Evolutionary conservation across 2,113 vertebrate species (phyloP), one percentile per base, ranked within the genome.

Genomic region (Pollachius pollachius): DNA sequence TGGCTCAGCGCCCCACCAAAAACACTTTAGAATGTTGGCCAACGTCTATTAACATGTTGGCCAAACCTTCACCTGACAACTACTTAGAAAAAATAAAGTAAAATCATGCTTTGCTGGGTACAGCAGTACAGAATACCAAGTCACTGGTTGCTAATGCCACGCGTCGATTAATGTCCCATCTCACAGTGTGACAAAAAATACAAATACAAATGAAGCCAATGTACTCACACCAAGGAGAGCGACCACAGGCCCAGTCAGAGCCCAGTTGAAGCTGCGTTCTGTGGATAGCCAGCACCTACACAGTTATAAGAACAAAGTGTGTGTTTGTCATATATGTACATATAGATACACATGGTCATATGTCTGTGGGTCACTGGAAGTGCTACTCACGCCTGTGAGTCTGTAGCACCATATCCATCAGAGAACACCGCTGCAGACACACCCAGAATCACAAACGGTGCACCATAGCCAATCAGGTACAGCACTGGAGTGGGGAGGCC

Each of bases 241-340:
- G 48, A 87, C 82, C 30, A 94, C 84, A 4, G 94, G 94, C 0
- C 93, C 94, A 11, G 88, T 79, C 62, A 94, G 88, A 62, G 91
- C 90, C 94, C 93, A 94, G 11, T 81, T 81, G 76, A 94, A 94
- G 17, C 64, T 54, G 4, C 74, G 75, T 0, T 83, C 23, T 4
- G 3, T 3, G 0, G 68, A 88, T 15, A 95, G 85, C 93, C 92
- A 94, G 85, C 94, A 95, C 34, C 94, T 95, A 81, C 68, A 76
- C 11, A 68, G 30, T 18, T 76, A 27, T 67, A 30, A 3, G 56
- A 18, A 60, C 17, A 11, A 65, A 71, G 12, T 18, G 19, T 56
- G n/a, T 58, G 12, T 4, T n/a, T 56, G 19, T 30, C 21, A 23
- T 15, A 54, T 15, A 9, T 27, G 57, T 16, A 15, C 25, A 15